Conservation (phyloP, 2,113 vertebrate species). For the Semicossyphus pulcher region DNA sequence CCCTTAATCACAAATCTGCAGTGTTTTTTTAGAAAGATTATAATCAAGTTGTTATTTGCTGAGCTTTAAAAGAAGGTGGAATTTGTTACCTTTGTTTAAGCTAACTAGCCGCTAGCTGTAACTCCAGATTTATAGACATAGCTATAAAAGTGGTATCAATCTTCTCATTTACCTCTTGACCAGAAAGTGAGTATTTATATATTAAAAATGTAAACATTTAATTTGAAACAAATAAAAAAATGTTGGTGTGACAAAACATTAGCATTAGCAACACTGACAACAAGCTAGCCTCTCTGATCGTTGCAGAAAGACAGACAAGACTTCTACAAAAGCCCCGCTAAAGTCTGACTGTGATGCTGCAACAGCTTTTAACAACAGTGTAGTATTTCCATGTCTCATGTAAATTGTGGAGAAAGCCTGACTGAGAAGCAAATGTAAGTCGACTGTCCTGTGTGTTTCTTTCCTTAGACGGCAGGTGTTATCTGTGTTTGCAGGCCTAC, state of each 20-base stretch:
- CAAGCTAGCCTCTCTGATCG: not conserved
- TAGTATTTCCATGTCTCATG: slow-evolving; percentile 34
- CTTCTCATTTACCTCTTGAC: not conserved
- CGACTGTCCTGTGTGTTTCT: not conserved
- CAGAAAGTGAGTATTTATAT: too few relatives aligned
- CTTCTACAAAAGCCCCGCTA: not conserved
- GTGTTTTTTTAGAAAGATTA: too few relatives aligned
- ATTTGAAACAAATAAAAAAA: not conserved
- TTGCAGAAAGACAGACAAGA: not conserved
- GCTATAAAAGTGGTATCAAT: not conserved
- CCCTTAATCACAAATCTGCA: too few relatives aligned
- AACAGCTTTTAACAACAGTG: not conserved
- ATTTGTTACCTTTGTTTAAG: not conserved
- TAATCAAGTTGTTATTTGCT: too few relatives aligned
- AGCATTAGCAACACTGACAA: not conserved
- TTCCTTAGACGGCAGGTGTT: slow-evolving; percentile 4
- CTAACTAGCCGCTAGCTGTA: not conserved
- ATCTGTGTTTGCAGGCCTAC: not conserved
- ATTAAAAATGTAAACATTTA: too few relatives aligned
- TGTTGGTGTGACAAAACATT: not conserved
- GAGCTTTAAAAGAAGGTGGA: too few relatives aligned
- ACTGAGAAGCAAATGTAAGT: slow-evolving; percentile 42
- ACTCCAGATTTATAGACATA: not conserved
- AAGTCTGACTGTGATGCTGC: not conserved
- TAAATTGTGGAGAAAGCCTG: slow-evolving; percentile 35